Conservation (phyloP, 2,888 invertebrate genomes). For the Orchesellides sinensis region DNA sequence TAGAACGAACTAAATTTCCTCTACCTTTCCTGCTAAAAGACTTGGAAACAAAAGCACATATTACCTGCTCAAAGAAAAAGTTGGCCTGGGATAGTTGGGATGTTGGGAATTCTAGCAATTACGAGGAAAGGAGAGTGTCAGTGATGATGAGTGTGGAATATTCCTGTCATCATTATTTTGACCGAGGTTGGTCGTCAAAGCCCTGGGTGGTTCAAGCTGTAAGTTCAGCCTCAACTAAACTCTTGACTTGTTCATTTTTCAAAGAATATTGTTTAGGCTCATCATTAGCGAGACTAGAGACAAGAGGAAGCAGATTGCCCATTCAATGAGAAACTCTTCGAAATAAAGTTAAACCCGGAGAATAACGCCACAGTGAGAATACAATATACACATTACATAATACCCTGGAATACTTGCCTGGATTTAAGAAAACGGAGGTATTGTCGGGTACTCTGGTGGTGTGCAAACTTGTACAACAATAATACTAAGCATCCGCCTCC, state of each 20-base stretch:
- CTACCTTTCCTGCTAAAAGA: no score
- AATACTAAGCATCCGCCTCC: no score
- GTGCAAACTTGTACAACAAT: no score
- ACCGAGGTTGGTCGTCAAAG: constrained; percentile 45
- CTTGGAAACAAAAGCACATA: no score
- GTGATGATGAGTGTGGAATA: constrained; percentile 34
- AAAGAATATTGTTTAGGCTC: not conserved
- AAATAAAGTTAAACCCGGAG: no score
- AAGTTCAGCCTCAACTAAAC: not conserved
- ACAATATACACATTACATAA: no score
- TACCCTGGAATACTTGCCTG: no score
- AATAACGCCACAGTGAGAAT: no score
- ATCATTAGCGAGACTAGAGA: not conserved
- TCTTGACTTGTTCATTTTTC: not conserved
- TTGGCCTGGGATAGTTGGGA: not conserved
- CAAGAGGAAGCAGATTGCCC: not conserved
- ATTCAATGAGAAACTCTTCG: not conserved
- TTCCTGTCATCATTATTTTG: constrained; percentile 41
- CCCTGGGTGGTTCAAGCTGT: constrained; percentile 14
- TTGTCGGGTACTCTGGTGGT: no score
- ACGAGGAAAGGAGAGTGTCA: constrained; percentile 2
- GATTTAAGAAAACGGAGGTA: no score
- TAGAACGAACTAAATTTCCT: no score
- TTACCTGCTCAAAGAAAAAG: no score
- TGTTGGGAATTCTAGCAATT: constrained; percentile 9